Evolutionary conservation across 1,140 invertebrate genomes (phyloP).

Genomic region (Chymomyza costata): DNA sequence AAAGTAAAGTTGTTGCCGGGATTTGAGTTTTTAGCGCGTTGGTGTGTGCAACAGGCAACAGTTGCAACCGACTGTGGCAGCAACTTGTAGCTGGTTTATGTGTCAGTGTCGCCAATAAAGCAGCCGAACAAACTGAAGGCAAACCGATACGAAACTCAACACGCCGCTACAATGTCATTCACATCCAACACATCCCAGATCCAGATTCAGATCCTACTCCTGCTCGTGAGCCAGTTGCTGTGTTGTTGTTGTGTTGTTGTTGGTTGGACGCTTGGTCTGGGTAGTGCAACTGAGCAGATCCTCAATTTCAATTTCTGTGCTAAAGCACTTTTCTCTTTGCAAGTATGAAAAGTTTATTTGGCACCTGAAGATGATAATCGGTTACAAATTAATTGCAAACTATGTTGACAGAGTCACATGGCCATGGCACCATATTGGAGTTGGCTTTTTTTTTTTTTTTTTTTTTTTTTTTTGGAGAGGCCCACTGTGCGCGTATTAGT

Average conservation of each 20-base stretch:
- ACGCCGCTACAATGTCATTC: slow-evolving; percentile 18
- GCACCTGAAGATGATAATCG: slow-evolving; percentile 75
- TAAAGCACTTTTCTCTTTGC: slow-evolving; percentile 3
- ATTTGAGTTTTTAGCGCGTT: background rate
- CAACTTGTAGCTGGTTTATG: slow-evolving; percentile 68
- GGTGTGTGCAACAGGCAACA: background rate
- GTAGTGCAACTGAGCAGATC: background rate
- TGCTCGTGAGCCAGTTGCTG: too few relatives aligned
- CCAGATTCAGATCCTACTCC: slow-evolving; percentile 1
- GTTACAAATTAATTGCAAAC: slow-evolving; percentile 75
- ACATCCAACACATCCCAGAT: background rate
- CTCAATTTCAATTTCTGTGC: slow-evolving; percentile 10
- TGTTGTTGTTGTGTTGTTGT: too few relatives aligned
- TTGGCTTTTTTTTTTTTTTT: too few relatives aligned
- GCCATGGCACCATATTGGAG: too few relatives aligned
- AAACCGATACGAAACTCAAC: slow-evolving; percentile 50
- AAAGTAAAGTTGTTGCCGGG: background rate
- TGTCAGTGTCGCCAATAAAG: slow-evolving; percentile 68
- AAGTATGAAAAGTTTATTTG: slow-evolving; percentile 73
- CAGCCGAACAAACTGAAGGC: slow-evolving; percentile 58
- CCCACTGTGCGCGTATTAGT: slow-evolving; percentile 8
- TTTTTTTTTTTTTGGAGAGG: too few relatives aligned
- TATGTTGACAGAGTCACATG: slow-evolving; percentile 66
- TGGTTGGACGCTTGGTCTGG: too few relatives aligned
- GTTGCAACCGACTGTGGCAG: slow-evolving; percentile 18